Conservation (phyloP, 2,797 vertebrate species). For the Argya squamiceps region DNA sequence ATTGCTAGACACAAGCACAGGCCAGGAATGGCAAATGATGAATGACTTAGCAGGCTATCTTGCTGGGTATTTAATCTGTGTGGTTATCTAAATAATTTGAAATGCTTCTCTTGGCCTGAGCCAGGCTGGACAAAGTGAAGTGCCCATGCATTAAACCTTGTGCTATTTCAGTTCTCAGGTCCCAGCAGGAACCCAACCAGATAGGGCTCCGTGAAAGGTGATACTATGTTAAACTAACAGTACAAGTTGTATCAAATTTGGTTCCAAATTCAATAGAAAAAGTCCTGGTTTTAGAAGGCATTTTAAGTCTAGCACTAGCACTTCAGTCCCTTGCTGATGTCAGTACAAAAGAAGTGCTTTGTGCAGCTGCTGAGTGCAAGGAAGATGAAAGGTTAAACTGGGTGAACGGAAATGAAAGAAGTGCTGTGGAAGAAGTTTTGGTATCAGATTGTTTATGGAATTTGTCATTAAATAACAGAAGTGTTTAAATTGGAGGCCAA, state of each 20-base stretch:
- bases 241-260: constrained; percentile 49
- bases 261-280: constrained; percentile 54
- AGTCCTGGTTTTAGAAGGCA: neutral
- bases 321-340: constrained; percentile 49
- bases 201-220: constrained; percentile 28
- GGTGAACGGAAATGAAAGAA: constrained; percentile 10
- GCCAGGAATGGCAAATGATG: constrained; percentile 66
- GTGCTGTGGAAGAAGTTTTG: constrained; percentile 61
- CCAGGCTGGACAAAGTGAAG: constrained; percentile 40
- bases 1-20: constrained; percentile 26
- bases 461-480: constrained; percentile 67
- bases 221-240: constrained; percentile 58
- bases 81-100: constrained; percentile 63
- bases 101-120: constrained; percentile 65
- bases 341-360: constrained; percentile 35
- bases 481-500: constrained; percentile 57
- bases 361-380: constrained; percentile 42
- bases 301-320: constrained; percentile 22
- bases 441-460: constrained; percentile 72
- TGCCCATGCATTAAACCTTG: constrained; percentile 43
- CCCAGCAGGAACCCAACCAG: constrained; percentile 47
- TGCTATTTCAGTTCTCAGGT: constrained; percentile 42
- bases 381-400: constrained; percentile 61
- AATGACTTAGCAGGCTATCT: constrained; percentile 64
- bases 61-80: constrained; percentile 58